Base-by-base conservation (phyloP, 2,113 vertebrate species). In the Leuciscus idus region DNA sequence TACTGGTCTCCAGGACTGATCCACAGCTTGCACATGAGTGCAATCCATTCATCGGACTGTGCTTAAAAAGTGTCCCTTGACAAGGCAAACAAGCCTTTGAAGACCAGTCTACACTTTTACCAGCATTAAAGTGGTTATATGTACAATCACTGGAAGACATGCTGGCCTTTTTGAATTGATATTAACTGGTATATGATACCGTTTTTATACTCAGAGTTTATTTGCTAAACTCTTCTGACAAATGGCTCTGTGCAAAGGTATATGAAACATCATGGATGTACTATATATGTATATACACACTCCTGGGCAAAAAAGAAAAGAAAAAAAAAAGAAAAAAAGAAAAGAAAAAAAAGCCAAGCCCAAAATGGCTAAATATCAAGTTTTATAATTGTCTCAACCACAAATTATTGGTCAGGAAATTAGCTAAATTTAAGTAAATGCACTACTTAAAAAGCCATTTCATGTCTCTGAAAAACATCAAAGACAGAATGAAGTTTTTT, bases 141-240 rank as follows among this genome's bases (percentile, higher is more conserved):
- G 4, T 66, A 66, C 50, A 78, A 78, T 78, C 75, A 52, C 55
- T 59, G 7, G 13, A 50, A 15, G 52, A 75, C 70, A 64, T 83
- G 74, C 64, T 80, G 79, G 80, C 73, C 46, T 75, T 84, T 87
- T 55, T 57, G 11, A 73, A 80, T 84, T 52, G 50, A 46, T 64
- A 78, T 59, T 80, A 57, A 33, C 72, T 85, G 86, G 83, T 88
- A 88, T 85, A 88, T 85, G 83, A 88, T 88, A 88, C 87, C 87
- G 55, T 68, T 64, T 75, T 70, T 64, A 64, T 62, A 83, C 62
- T 68, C 46, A 68, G 76, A 87, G 83, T 81, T 85, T 57, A 81
- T 78, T 55, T 83, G 62, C 23, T 11, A 75, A 81, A 88, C 77
- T 85, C 83, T 74, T 84, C 46, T 52, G 70, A 80, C 28, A 48